phyloP scores from a whole-genome alignment of 2,113 vertebrate genomes.

The Cnemophilus loriae region DNA sequence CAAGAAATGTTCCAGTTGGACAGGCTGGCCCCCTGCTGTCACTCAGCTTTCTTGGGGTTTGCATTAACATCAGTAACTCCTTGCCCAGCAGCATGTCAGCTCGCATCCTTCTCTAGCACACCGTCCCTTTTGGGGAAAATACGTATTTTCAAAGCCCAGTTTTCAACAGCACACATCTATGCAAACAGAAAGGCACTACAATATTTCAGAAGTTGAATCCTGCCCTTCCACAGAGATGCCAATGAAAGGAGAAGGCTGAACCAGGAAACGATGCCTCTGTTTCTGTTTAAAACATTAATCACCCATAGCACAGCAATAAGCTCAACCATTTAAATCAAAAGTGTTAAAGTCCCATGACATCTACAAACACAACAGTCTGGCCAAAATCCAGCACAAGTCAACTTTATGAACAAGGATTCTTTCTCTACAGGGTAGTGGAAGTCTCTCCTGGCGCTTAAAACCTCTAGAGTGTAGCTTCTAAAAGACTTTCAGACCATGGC shows the following conservation, averaged over 20 bases:
- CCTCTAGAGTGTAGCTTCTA: not conserved
- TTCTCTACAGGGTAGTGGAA: not conserved
- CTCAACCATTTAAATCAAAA: not conserved
- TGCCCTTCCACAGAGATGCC: not conserved
- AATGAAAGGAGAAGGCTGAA: not conserved
- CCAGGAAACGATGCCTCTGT: not conserved
- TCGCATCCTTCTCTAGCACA: not conserved
- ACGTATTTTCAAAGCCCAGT: not conserved
- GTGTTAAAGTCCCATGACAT: not conserved
- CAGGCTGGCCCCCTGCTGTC: not conserved
- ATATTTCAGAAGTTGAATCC: not conserved
- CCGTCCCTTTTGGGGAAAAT: not conserved
- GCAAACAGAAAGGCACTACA: not conserved
- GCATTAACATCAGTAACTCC: not conserved
- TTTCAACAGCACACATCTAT: not conserved
- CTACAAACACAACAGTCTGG: not conserved
- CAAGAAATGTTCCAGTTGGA: not conserved
- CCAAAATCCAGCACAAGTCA: not conserved
- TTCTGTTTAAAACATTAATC: not conserved
- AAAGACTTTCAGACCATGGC: not conserved
- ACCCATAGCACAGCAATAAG: not conserved
- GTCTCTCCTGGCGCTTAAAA: not conserved
- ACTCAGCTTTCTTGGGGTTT: not conserved
- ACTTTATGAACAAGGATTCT: not conserved
- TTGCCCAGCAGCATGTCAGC: not conserved